phyloP scores from a whole-genome alignment of 2,797 vertebrate genomes.

The Rhyacichthys aspro region DNA sequence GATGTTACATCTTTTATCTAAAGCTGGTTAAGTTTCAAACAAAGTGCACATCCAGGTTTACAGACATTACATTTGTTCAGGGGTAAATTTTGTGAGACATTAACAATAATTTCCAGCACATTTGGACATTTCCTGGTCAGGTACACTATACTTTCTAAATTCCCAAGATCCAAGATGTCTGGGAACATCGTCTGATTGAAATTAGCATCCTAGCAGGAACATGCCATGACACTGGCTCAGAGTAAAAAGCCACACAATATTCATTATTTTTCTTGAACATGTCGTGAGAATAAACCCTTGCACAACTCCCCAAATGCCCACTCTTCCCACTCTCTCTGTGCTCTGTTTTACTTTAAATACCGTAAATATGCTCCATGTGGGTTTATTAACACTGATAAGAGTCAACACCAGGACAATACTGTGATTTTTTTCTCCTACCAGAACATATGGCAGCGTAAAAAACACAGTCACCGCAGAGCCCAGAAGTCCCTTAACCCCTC shows the following conservation, averaged over 20 bases:
- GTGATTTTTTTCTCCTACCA: conserved; percentile 6
- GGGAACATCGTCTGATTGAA: background rate
- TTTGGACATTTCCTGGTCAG: no score
- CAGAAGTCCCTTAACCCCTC: conserved; percentile 20
- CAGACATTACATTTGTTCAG: no score
- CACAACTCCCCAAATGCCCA: conserved; percentile 15
- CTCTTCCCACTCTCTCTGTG: conserved; percentile 23
- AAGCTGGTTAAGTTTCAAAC: no score
- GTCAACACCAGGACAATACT: conserved; percentile 1
- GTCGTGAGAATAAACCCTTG: conserved; percentile 31
- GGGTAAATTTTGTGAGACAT: no score
- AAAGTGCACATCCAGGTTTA: no score
- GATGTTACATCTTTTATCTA: no score
- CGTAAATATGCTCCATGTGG: conserved; percentile 19
- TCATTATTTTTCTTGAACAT: conserved; percentile 13
- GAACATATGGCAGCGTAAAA: conserved; percentile 24
- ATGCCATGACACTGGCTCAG: background rate
- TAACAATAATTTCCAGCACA: no score
- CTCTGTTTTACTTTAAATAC: background rate
- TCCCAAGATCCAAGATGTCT: background rate
- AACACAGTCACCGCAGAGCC: background rate
- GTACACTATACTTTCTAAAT: no score
- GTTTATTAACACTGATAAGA: conserved; percentile 16
- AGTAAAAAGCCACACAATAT: conserved; percentile 37
- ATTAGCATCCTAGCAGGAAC: background rate